Conservation (phyloP, 2,113 vertebrate genomes). For the Python bivittatus region DNA sequence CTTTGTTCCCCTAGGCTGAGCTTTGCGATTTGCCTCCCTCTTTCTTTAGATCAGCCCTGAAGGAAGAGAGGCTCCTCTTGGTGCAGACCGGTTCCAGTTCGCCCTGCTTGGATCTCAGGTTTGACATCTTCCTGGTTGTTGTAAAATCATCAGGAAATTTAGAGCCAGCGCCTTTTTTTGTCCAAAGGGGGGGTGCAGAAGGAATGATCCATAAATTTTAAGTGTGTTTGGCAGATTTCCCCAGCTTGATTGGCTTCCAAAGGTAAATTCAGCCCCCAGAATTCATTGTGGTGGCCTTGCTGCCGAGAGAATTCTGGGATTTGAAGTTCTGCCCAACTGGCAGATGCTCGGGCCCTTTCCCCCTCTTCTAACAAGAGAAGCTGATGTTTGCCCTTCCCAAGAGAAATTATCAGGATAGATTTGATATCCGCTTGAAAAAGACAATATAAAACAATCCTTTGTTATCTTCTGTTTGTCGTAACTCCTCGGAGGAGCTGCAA, state of each 20-base stretch:
- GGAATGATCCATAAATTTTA: too few species aligned
- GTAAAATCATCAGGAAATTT: background rate
- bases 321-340: too few species aligned
- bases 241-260: background rate
- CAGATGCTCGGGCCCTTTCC: too few species aligned
- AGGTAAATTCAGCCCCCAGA: background rate
- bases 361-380: background rate
- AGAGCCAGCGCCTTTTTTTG: background rate
- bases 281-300: background rate
- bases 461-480: background rate
- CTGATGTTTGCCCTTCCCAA: background rate
- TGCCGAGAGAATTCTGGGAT: background rate
- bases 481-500: background rate
- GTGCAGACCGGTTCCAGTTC: conserved; percentile 96
- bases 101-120: conserved; percentile 95
- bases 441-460: background rate
- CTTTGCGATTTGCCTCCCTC: background rate
- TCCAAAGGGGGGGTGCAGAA: fast-evolving
- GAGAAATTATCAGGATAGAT: background rate
- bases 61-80: conserved; percentile 82
- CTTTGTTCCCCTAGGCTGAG: background rate
- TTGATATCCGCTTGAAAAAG: background rate
- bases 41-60: conserved; percentile 79
- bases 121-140: background rate
- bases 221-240: background rate